Percentiles rank a stretch among this genome's conserved stretches.
These are phyloP conservation scores for Zelleria hepariella DNA, from an alignment of 2,888 invertebrate genomes.

Conservation along the genomic window DNA sequence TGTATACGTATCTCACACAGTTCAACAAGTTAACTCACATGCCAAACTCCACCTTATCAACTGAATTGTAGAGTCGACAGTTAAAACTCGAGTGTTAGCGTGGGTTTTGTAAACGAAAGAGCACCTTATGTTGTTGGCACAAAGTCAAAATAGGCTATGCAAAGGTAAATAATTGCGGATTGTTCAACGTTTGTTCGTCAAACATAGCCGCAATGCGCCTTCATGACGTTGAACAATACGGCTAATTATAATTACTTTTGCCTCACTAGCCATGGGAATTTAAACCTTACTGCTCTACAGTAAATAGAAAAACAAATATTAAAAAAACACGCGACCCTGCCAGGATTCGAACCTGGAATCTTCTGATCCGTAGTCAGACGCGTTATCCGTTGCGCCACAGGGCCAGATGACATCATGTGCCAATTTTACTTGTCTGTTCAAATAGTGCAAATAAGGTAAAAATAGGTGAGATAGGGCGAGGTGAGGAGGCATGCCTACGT, in stretches of 20 bases:
- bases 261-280: neutral
- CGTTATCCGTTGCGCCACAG: conserved; percentile 79
- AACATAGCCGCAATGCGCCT: conserved; percentile 47
- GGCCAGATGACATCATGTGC: conserved; percentile 36
- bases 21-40: neutral
- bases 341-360: conserved; percentile 78
- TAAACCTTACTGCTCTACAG: neutral
- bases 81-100: conserved; percentile 1
- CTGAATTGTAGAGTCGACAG: conserved; percentile 25
- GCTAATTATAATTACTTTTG: conserved; percentile 25
- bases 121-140: conserved; percentile 4
- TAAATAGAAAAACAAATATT: neutral
- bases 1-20: conserved; percentile 34
- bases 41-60: conserved; percentile 20
- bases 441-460: neutral
- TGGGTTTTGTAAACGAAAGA: conserved; percentile 2
- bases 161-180: conserved; percentile 23
- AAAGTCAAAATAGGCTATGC: conserved; percentile 11
- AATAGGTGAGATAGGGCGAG: neutral
- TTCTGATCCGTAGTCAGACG: conserved; percentile 81
- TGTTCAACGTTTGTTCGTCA: conserved; percentile 38
- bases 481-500: too few species aligned
- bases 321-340: conserved; percentile 56
- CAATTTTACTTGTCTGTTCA: neutral
- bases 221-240: conserved; percentile 41